Base-by-base conservation (phyloP, 1,140 invertebrate species). In the Aphis craccivora region DNA sequence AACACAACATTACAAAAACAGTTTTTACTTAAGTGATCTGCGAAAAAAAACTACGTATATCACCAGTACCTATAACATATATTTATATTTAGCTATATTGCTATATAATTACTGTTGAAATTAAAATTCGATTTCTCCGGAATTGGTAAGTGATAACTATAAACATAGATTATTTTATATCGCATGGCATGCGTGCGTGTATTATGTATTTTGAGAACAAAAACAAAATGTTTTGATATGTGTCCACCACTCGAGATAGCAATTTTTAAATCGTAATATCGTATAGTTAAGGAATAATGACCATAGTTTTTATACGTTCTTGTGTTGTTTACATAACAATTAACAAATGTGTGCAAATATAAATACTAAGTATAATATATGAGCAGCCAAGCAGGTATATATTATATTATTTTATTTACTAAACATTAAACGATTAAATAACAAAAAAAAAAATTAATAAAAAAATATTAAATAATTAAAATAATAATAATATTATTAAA, bases 251-350 rank as follows among this genome's bases (percentile, higher is more conserved):
- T 30, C 11, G 18, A 83, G 4, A 25, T 9, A 86, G 84, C 14
- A 86, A 86, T 30, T 86, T 86, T 86, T 86, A 86, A 86, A 86
- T 86, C 22, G 37, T 84, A 84, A 2, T n/a, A n/a, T n/a, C n/a
- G n/a, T n/a, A n/a, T n/a, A n/a, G n/a, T 84, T 30, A 40, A 84
- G 25, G 22, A 84, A 76, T 76, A 76, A 76, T 76, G 8, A n/a
- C n/a, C 11, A 30, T n/a, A 76, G n/a, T 76, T 18, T 76, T n/a
- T 18, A 30, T 67, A 60, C 55, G 25, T 67, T 67, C 60, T 35
- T 14, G 5, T n/a, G 60, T n/a, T 76, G 30, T 76, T 76, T n/a
- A 76, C 14, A 4, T 0, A 76, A 53, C 53, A 53, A 35, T 4
- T 0, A 76, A 53, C 53, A 53, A 35, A 30, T 4, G 14, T 20